Evolutionary conservation across 1,140 invertebrate species (phyloP), one percentile per base, ranked within the genome.

Genomic region (Apis mellifera): DNA sequence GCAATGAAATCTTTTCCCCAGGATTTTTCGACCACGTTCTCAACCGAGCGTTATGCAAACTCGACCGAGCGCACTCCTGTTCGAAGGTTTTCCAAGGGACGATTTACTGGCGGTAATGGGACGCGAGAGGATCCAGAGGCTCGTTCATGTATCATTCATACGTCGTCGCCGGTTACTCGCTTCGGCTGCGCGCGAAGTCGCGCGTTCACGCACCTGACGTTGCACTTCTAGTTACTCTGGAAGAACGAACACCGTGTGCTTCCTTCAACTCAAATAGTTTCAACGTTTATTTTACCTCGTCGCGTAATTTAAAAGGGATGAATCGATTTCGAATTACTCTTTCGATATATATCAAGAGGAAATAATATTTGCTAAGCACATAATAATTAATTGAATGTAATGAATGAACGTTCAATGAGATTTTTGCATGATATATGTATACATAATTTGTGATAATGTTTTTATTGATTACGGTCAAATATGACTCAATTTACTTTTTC

Each of bases 61-160:
- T 79, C 75, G 75, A 68, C 75, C 73, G 85, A 86, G 60, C 82
- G 82, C 21, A 74, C 86, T 87, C 71, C 81, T 78, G 75, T 86
- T 86, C 84, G 81, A 76, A 87, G 85, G 65, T 87, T 87, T 87
- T 88, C 81, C 76, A 54, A 69, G 79, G 62, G 82, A 89, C 87
- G 85, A 87, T 89, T 88, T 89, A 89, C 82, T 48, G 79, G 55
- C 77, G 71, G 78, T 89, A 87, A 87, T 87, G 74, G 76, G 83
- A 84, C 84, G 78, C 86, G 70, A 86, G 84, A 84, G 81, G 84
- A 87, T 88, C 82, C 84, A 21, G 72, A 79, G 76, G 73, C 78
- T 86, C 86, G 77, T 88, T 89, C 87, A 88, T 89, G 87, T 89
- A 89, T 89, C 87, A 89, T 89, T 89, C 87, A 89, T 89, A 85